phyloP scores from a whole-genome alignment of 2,113 vertebrate genomes.

The Procavia capensis region DNA sequence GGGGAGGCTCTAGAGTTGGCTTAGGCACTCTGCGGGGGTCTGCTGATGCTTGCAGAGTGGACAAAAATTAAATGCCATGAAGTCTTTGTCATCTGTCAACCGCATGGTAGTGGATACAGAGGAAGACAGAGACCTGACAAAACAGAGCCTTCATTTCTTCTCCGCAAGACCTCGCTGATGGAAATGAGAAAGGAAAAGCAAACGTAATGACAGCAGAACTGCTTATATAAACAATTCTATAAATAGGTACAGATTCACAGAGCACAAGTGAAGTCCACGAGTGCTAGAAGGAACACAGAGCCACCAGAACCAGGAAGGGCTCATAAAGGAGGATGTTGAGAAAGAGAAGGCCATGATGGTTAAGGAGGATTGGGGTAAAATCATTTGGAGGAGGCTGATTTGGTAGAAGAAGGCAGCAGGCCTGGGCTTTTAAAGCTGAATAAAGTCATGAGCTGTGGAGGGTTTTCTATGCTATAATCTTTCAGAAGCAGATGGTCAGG shows the following conservation, averaged over 20 bases:
- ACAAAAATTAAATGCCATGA: accelerated
- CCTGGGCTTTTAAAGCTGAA: background rate
- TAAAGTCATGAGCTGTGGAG: background rate
- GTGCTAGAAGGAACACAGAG: background rate
- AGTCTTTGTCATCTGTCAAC: background rate
- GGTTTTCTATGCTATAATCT: background rate
- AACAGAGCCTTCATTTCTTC: background rate
- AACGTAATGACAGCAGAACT: background rate
- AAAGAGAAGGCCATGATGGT: background rate
- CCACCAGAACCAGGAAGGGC: background rate
- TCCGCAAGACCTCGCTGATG: background rate
- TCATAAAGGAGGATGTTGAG: background rate
- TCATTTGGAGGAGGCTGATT: background rate
- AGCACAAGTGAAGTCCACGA: background rate
- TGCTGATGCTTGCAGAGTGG: background rate
- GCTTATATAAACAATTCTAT: conserved; percentile 59
- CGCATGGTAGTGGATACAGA: background rate
- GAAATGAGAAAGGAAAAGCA: conserved; percentile 43
- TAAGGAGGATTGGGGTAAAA: background rate
- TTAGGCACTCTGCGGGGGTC: background rate
- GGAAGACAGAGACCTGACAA: background rate
- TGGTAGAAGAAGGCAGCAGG: background rate
- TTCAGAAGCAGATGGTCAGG: background rate
- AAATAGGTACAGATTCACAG: conserved; percentile 47
- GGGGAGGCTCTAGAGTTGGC: background rate